Evolutionary conservation across 2,888 invertebrate genomes (phyloP), one percentile per base, ranked within the genome.

Genomic region (Girardia tigrina): DNA sequence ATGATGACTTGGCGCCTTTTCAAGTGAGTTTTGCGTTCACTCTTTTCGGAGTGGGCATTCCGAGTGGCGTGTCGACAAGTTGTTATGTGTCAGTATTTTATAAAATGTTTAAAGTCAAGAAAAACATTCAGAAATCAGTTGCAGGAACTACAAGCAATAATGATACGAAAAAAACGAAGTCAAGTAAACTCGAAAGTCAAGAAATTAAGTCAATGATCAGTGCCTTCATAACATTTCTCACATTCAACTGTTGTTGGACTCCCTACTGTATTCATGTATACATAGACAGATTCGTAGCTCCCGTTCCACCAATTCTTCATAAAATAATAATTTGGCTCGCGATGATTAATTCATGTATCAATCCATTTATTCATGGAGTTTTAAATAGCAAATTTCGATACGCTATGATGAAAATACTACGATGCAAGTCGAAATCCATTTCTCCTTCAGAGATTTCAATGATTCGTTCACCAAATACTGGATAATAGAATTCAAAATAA

Each of bases 1-100:
- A 75, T 2, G 75, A 75, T 73, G 72, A 75, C 28, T 28, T 27
- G 6, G 1, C 75, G 0, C 75, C 75, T n/a, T 76, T 75, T 75
- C 1, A 27, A 2, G 26, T 27, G 26, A 75, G 75, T 26, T 4
- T 75, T 2, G 26, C 75, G 16, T 71, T 75, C 20, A 74, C 75
- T 27, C n/a, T 75, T 14, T 26, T 16, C 23, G 75, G 28, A 1
- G 75, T 75, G 12, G 75, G 74, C 0, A 20, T 74, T 74, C 75
- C 75, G 14, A 29, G 72, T 29, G 2, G 74, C n/a, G 23, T 75
- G 6, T 23, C 75, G 1, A 29, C 72, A 16, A 0, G 14, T 27
- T 75, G 75, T 36, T 75, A 75, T 36, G 28, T 73, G 14, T 26
- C 71, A 26, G 28, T 75, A 20, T 73, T 75, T 71, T 75, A 75